A percentile compares a stretch with the other conserved stretches of the same genome.
These are phyloP conservation scores for Tinea pellionella DNA, from an alignment of 2,888 invertebrate genomes.

Conservation along the genomic window DNA sequence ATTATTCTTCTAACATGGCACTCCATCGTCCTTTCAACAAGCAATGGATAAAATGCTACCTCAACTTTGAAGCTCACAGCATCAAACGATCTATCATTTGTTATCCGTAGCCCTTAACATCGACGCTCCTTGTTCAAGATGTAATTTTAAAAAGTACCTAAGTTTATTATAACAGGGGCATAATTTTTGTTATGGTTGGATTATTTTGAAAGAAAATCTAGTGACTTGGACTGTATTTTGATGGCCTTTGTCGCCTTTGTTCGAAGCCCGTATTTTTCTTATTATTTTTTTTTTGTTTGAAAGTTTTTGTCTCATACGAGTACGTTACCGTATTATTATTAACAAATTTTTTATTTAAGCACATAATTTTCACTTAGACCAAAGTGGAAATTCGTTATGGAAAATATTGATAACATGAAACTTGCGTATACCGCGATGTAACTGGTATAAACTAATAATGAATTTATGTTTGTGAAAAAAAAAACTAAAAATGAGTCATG, in stretches of 20 bases:
- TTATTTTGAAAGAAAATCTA: neutral
- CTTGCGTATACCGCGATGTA: too few species aligned
- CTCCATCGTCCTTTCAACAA: neutral
- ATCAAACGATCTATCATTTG: slow-evolving; percentile 38
- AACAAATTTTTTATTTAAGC: too few species aligned
- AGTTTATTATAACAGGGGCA: neutral
- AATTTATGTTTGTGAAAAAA: too few species aligned
- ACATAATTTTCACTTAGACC: too few species aligned
- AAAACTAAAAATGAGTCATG: neutral
- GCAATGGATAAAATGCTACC: slow-evolving; percentile 21
- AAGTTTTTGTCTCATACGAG: too few species aligned
- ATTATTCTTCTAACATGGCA: neutral
- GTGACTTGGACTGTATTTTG: neutral
- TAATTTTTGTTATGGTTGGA: neutral
- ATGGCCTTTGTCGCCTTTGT: neutral
- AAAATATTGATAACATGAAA: too few species aligned
- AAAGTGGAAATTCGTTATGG: too few species aligned
- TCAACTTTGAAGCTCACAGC: slow-evolving; percentile 24
- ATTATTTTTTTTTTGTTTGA: neutral
- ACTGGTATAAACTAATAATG: too few species aligned
- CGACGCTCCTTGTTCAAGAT: slow-evolving; percentile 6
- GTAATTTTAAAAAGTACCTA: neutral
- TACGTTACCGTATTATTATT: too few species aligned
- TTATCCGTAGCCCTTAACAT: slow-evolving; percentile 20
- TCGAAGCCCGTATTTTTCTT: neutral